Conservation (phyloP, 1,140 invertebrate genomes). For the Parasteatoda tepidariorum region DNA sequence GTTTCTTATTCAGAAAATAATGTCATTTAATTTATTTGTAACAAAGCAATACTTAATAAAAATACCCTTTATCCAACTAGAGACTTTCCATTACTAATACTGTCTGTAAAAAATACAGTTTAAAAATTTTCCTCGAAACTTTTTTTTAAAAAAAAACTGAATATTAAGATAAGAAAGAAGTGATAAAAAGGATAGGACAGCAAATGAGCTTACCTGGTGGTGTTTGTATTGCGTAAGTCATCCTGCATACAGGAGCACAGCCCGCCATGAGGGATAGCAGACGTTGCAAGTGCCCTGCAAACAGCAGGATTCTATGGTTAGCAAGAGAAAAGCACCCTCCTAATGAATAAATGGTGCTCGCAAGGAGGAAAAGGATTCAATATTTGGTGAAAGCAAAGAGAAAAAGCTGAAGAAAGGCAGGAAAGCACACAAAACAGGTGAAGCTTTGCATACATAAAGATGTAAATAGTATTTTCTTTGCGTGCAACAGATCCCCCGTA, state of each 20-base stretch:
- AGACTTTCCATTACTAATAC: too few relatives aligned
- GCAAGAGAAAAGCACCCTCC: conserved; percentile 31
- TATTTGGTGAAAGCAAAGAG: neutral
- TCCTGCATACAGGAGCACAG: conserved; percentile 59
- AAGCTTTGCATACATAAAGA: neutral
- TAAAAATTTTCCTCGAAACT: too few relatives aligned
- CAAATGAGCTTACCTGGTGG: conserved; percentile 55
- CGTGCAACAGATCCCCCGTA: too few relatives aligned
- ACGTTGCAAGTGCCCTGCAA: conserved; percentile 57
- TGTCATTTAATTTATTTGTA: too few relatives aligned
- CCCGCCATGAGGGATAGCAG: conserved; percentile 59
- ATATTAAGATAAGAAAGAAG: neutral
- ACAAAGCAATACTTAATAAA: too few relatives aligned
- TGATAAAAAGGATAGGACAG: neutral
- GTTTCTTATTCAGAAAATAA: too few relatives aligned
- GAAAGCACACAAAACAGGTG: neutral
- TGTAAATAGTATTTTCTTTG: too few relatives aligned
- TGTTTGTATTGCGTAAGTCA: conserved; percentile 49
- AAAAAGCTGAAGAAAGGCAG: neutral
- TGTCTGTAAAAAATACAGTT: too few relatives aligned
- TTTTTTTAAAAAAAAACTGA: too few relatives aligned
- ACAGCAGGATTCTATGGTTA: conserved; percentile 52
- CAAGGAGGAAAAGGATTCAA: neutral
- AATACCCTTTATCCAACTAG: too few relatives aligned
- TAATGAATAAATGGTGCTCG: neutral